Evolutionary conservation across 2,888 invertebrate genomes (phyloP).

Genomic region (Spisula subtruncata): DNA sequence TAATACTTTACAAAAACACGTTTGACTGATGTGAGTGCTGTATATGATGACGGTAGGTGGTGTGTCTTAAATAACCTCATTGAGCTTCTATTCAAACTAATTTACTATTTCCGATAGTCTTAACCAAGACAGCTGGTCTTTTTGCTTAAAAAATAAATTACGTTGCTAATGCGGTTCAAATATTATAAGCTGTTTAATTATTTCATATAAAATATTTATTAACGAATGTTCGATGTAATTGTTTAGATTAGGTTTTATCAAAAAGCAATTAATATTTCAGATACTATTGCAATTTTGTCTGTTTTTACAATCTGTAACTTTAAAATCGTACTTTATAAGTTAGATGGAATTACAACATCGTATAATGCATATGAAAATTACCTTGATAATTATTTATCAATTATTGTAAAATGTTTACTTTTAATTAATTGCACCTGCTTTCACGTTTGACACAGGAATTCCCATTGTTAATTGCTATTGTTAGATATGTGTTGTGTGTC

Average conservation of each 20-base stretch:
- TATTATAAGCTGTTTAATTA: background rate
- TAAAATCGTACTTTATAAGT: background rate
- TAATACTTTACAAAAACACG: background rate
- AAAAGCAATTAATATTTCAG: background rate
- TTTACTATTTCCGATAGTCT: background rate
- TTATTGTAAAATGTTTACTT: too few relatives aligned
- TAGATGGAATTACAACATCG: background rate
- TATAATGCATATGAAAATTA: background rate
- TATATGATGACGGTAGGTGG: background rate
- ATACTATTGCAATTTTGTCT: background rate
- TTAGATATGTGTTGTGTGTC: too few relatives aligned
- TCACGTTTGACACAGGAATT: too few relatives aligned
- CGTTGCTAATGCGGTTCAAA: background rate
- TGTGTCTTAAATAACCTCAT: background rate
- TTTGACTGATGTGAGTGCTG: background rate
- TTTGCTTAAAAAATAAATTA: background rate
- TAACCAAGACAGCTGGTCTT: background rate
- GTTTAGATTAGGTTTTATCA: background rate
- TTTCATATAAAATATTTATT: background rate
- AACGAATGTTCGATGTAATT: background rate
- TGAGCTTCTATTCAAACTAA: background rate
- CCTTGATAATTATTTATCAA: too few relatives aligned
- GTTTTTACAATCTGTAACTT: background rate
- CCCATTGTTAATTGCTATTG: too few relatives aligned
- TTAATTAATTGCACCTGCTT: too few relatives aligned